phyloP scores from a whole-genome alignment of 2,797 vertebrate species.

The Hapalemur alaotrensis region DNA sequence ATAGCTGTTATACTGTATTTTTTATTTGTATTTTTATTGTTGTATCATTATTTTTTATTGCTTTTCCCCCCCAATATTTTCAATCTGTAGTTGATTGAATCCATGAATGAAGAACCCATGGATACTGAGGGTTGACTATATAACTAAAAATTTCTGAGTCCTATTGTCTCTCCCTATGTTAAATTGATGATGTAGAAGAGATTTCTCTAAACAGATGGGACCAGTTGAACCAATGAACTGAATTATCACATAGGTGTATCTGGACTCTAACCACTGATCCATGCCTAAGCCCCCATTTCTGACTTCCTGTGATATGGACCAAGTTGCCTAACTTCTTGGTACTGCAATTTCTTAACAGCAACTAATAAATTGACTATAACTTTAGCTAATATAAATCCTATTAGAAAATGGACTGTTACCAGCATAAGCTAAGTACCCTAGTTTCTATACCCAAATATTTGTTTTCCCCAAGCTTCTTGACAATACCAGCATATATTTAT shows the following conservation, averaged over 20 bases:
- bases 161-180: background rate
- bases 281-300: background rate
- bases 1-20: background rate
- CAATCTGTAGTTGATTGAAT: background rate
- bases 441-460: conserved; percentile 4
- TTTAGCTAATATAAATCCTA: conserved; percentile 10
- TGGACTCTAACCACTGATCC: background rate
- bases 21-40: background rate
- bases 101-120: background rate
- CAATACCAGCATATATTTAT: background rate
- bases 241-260: background rate
- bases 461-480: background rate
- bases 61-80: background rate
- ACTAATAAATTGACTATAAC: background rate
- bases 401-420: background rate
- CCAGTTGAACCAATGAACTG: background rate
- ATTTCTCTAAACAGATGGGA: background rate
- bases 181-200: background rate
- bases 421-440: background rate
- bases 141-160: background rate
- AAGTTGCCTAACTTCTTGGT: background rate
- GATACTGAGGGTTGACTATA: background rate
- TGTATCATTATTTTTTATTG: background rate
- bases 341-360: conserved; percentile 3
- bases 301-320: background rate